Evolutionary conservation across 1,140 invertebrate genomes (phyloP).

Genomic region (Bombus picipes): DNA sequence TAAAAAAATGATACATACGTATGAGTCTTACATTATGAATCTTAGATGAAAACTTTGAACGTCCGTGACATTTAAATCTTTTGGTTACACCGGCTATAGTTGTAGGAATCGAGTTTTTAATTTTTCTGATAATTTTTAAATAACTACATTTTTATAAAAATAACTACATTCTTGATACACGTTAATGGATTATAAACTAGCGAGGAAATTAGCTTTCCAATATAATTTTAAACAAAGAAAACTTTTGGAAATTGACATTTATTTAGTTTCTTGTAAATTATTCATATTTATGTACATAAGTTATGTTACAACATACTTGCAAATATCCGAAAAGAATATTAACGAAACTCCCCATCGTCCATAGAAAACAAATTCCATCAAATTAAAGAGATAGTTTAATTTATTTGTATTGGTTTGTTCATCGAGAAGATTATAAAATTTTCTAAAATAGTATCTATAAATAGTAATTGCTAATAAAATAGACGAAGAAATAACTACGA

Average conservation of each 20-base stretch:
- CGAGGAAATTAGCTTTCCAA: neutral
- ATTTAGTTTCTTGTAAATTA: neutral
- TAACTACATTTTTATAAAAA: neutral
- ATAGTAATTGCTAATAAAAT: conserved; percentile 25
- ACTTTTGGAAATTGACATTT: neutral
- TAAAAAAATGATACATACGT: neutral
- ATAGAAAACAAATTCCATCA: neutral
- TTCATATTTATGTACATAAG: neutral
- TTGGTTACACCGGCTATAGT: neutral
- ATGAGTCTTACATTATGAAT: neutral
- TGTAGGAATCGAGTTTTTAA: neutral
- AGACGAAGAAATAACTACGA: neutral
- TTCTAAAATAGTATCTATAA: neutral
- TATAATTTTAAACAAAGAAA: neutral
- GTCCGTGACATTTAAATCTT: too few relatives aligned
- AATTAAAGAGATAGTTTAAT: neutral
- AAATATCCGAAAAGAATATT: neutral
- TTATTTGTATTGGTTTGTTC: too few relatives aligned
- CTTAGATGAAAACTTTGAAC: neutral
- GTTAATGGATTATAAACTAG: neutral
- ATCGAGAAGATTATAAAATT: neutral
- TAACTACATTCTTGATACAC: neutral
- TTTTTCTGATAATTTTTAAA: neutral
- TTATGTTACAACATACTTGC: neutral
- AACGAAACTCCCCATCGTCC: neutral